A percentile compares a stretch with the other conserved stretches of the same genome.
Evolutionary conservation across 2,113 vertebrate species (phyloP).

Genomic region (Tetrax tetrax): DNA sequence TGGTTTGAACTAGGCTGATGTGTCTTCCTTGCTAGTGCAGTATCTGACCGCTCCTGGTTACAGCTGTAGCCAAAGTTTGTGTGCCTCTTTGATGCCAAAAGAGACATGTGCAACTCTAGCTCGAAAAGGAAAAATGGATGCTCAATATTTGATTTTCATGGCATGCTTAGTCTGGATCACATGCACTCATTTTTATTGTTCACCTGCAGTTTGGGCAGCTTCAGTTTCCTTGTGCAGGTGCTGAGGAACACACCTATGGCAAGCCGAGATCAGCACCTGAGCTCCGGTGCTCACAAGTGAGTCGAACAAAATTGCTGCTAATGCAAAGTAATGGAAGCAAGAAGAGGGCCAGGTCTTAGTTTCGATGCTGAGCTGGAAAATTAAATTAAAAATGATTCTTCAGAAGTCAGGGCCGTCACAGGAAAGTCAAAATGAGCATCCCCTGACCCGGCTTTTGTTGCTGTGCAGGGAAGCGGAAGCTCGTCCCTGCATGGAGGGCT

Average conservation of each 20-base stretch:
- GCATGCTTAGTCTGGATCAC: not conserved
- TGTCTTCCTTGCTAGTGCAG: not conserved
- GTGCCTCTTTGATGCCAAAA: not conserved
- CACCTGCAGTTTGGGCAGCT: not conserved
- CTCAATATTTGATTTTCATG: not conserved
- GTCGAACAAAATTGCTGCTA: not conserved
- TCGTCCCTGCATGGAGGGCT: not conserved
- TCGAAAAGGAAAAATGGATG: not conserved
- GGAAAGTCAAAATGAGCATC: not conserved
- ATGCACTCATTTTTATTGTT: not conserved
- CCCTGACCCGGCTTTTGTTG: not conserved
- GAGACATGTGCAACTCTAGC: not conserved
- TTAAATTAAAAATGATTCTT: not conserved
- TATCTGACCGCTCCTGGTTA: not conserved
- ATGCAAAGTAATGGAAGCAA: not conserved
- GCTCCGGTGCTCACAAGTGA: fast-evolving
- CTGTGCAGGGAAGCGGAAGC: not conserved
- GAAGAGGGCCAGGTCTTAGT: not conserved
- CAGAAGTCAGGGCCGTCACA: not conserved
- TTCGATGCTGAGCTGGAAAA: slow-evolving; percentile 26
- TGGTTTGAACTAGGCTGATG: not conserved
- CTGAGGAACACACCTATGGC: not conserved
- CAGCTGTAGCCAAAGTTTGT: not conserved
- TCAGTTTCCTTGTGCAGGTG: not conserved
- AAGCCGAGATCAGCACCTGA: not conserved